Percentiles rank a stretch among this genome's conserved stretches.
Conservation (phyloP, 2,113 vertebrate genomes). For the Proteles cristata region DNA sequence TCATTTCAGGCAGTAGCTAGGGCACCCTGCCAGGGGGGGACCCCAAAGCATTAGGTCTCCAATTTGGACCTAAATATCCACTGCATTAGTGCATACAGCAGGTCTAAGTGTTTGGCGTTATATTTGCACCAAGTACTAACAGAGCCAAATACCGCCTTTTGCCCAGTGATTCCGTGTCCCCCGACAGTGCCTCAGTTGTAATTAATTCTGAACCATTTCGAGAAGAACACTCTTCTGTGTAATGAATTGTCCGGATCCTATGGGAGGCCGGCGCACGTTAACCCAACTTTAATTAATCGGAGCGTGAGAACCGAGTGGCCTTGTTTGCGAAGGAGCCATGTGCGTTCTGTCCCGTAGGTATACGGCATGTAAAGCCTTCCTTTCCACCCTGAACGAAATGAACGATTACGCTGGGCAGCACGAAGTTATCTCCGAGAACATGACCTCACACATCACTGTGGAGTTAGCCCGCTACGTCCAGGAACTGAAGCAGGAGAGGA, state of each 20-base stretch:
- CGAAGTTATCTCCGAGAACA: conserved; percentile 96
- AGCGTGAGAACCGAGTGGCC: neutral
- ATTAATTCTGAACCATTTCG: conserved; percentile 57
- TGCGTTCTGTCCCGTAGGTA: conserved; percentile 87
- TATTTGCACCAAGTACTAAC: neutral
- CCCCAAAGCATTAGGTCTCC: neutral
- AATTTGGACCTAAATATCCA: neutral
- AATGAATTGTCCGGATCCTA: conserved; percentile 24
- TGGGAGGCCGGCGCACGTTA: conserved; percentile 18
- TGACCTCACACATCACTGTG: conserved; percentile 92
- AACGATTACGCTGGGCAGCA: conserved; percentile 98
- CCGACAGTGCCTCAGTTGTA: neutral
- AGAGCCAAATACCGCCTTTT: neutral
- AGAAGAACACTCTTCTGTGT: neutral
- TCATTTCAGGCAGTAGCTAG: neutral
- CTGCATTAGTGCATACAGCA: neutral
- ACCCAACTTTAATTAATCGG: conserved; percentile 4
- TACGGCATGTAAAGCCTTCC: conserved; percentile 94
- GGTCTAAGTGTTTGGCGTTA: neutral
- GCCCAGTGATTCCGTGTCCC: fast-evolving
- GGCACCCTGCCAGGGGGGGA: neutral
- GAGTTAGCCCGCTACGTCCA: conserved; percentile 93
- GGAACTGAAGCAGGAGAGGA: conserved; percentile 96
- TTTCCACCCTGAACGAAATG: conserved; percentile 93
- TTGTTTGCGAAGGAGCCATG: fast-evolving